phyloP scores from a whole-genome alignment of 2,797 vertebrate species.

The Hirundo rustica region DNA sequence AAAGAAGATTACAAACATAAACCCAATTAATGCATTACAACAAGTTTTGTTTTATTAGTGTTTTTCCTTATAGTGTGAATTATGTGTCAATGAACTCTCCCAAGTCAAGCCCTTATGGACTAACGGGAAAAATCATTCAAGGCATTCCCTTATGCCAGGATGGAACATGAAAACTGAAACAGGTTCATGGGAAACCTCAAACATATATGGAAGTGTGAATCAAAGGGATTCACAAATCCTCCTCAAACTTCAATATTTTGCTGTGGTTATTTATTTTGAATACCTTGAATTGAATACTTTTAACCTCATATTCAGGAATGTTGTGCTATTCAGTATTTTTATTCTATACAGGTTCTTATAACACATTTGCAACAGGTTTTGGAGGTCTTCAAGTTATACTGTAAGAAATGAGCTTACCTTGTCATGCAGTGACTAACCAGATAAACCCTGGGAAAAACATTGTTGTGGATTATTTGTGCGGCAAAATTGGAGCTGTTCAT shows the following conservation, averaged over 20 bases:
- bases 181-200: neutral
- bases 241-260: neutral
- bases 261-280: neutral
- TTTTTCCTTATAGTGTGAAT: neutral
- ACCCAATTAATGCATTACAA: too few species aligned
- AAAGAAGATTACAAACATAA: too few species aligned
- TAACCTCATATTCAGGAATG: neutral
- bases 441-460: neutral
- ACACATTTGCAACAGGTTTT: neutral
- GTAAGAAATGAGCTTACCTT: neutral
- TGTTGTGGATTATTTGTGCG: neutral
- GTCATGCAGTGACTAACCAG: neutral
- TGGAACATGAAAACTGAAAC: neutral
- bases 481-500: neutral
- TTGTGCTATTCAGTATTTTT: neutral
- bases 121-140: neutral
- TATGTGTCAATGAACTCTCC: neutral
- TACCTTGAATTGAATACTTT: neutral
- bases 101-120: neutral
- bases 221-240: neutral
- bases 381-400: neutral
- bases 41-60: too few species aligned
- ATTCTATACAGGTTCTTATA: neutral
- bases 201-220: neutral
- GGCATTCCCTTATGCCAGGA: neutral